Conservation (phyloP, 2,113 vertebrate species). For the Sinocyclocheilus anshuiensis region DNA sequence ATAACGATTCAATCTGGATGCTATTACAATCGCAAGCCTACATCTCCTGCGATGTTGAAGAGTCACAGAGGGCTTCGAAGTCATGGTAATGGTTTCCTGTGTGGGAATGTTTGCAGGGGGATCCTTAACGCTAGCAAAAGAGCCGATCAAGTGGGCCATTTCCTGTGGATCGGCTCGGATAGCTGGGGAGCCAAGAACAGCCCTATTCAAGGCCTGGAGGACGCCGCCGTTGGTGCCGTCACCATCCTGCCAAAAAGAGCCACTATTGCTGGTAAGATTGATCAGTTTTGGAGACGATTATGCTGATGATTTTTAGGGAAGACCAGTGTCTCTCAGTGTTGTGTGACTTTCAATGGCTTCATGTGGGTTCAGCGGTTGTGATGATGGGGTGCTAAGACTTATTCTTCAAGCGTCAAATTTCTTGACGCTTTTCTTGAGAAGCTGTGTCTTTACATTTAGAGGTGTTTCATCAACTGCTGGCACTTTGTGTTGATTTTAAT, state of each 20-base stretch:
- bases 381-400: neutral
- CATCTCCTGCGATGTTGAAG: neutral
- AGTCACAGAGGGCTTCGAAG: neutral
- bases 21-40: neutral
- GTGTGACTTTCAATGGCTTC: neutral
- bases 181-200: conserved; percentile 95
- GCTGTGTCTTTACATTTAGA: neutral
- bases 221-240: conserved; percentile 87
- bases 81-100: neutral
- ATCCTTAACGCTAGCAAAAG: conserved; percentile 90
- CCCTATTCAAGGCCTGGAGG: conserved; percentile 86
- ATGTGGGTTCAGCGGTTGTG: neutral
- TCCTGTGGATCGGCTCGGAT: conserved; percentile 95
- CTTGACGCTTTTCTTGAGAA: neutral
- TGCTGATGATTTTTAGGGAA: neutral
- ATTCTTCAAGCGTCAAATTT: neutral
- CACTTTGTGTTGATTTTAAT: neutral
- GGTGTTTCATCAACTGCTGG: neutral
- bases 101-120: conserved; percentile 75
- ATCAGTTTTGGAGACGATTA: neutral
- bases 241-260: conserved; percentile 94
- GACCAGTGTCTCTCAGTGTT: neutral
- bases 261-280: conserved; percentile 82
- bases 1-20: conserved; percentile 4
- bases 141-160: conserved; percentile 88